Conservation (phyloP, 2,113 vertebrate genomes). For the Cyanoderma ruficeps region DNA sequence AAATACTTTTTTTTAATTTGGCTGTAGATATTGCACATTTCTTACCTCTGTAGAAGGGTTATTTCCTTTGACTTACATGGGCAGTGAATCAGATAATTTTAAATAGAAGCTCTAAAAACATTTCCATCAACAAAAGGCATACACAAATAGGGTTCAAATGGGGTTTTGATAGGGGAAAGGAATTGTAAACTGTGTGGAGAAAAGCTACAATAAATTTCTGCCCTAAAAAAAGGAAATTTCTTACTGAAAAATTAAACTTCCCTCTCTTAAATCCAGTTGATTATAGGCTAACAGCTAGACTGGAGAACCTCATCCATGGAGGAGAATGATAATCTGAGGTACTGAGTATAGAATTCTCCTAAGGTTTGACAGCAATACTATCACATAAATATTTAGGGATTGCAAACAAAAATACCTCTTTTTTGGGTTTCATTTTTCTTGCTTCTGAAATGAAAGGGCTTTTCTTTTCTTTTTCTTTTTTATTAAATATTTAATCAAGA, state of each 20-base stretch:
- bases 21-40: background rate
- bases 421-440: background rate
- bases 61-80: background rate
- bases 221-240: background rate
- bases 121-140: background rate
- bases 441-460: background rate
- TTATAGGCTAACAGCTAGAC: background rate
- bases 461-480: background rate
- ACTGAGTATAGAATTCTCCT: background rate
- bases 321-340: background rate
- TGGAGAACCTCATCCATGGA: background rate
- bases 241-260: background rate
- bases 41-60: background rate
- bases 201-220: background rate
- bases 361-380: background rate
- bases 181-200: background rate
- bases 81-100: background rate
- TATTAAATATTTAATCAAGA: background rate
- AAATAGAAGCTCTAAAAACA: background rate
- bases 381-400: background rate
- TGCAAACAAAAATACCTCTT: background rate
- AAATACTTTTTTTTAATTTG: background rate
- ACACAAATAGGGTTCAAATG: background rate
- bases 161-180: background rate
- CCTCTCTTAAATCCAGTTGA: background rate